Evolutionary conservation across 2,113 vertebrate genomes (phyloP).

Genomic region (Macaca mulatta): DNA sequence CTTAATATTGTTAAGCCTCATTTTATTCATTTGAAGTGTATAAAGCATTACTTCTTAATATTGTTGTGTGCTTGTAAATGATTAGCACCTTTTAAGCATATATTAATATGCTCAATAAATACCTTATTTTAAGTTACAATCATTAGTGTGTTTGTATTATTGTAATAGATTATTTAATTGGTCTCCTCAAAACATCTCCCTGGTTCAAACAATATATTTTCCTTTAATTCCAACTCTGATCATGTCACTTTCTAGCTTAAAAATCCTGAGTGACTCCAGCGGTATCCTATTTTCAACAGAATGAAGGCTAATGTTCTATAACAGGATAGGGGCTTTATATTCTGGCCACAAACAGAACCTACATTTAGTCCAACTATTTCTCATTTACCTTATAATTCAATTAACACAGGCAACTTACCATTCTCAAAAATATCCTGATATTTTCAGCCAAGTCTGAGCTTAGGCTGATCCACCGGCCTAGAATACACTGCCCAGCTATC

Average conservation of each 20-base stretch:
- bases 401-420: neutral
- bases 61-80: neutral
- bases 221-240: neutral
- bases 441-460: neutral
- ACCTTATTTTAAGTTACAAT: neutral
- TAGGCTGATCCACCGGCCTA: neutral
- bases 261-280: neutral
- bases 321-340: neutral
- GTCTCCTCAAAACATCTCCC: neutral
- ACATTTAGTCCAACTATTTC: neutral
- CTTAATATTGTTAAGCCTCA: neutral
- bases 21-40: neutral
- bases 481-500: neutral
- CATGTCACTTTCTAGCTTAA: neutral
- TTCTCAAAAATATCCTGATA: neutral
- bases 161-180: neutral
- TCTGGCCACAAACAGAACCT: neutral
- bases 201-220: neutral
- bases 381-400: neutral
- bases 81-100: neutral
- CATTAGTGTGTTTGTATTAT: neutral
- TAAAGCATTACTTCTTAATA: neutral
- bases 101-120: neutral
- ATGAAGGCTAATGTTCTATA: neutral
- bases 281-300: neutral